Evolutionary conservation across 2,797 vertebrate genomes (phyloP).

Genomic region (Etheostoma perlongum): DNA sequence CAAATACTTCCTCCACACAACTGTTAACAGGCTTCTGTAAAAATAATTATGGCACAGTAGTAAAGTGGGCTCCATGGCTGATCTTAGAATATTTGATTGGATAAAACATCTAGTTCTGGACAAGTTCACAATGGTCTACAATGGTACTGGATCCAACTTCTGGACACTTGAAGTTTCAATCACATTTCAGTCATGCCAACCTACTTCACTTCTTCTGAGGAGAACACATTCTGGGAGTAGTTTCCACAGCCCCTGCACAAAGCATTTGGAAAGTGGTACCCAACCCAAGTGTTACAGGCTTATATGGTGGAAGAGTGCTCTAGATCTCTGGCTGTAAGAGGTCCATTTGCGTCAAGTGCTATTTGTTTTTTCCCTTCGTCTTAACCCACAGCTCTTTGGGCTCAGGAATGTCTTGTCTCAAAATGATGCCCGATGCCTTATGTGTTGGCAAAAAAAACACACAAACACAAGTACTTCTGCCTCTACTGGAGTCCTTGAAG

Average conservation of each 20-base stretch:
- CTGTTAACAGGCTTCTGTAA: constrained; percentile 72
- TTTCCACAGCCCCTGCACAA: constrained; percentile 72
- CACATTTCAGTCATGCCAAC: neutral
- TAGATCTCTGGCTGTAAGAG: constrained; percentile 62
- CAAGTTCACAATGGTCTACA: constrained; percentile 12
- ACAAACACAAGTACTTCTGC: constrained; percentile 5
- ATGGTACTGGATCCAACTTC: constrained; percentile 22
- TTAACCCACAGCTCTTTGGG: constrained; percentile 74
- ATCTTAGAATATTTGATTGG: constrained; percentile 62
- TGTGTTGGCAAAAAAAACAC: constrained; percentile 46
- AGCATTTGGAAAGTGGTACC: constrained; percentile 76
- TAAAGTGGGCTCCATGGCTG: constrained; percentile 59
- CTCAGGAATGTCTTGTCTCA: constrained; percentile 72
- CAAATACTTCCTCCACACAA: constrained; percentile 56
- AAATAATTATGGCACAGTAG: constrained; percentile 65
- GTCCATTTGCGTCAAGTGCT: constrained; percentile 67
- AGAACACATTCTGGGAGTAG: constrained; percentile 63
- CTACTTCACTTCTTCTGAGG: constrained; percentile 53
- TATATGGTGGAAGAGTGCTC: constrained; percentile 64
- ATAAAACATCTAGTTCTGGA: constrained; percentile 61
- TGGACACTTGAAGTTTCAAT: constrained; percentile 15
- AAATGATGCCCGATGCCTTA: constrained; percentile 71
- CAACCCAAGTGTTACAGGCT: constrained; percentile 75
- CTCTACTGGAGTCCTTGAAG: constrained; percentile 46
- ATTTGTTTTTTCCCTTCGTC: constrained; percentile 80